Base-by-base conservation (phyloP, 2,797 vertebrate species). In the Pangasius macronema region DNA sequence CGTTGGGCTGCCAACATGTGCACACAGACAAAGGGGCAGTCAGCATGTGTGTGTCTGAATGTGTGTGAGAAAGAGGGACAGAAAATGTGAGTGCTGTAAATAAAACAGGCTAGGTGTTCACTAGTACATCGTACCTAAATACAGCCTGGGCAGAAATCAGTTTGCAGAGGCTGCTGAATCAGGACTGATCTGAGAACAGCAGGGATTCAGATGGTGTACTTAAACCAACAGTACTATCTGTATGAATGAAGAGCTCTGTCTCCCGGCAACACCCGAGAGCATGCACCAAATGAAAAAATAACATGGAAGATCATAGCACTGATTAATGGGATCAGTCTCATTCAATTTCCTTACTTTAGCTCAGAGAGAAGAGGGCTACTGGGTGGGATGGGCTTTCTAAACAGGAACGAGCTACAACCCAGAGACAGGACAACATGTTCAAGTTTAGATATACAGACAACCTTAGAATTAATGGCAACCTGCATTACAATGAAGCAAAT, bases 341-440 rank as follows among this genome's bases (percentile, higher is more conserved):
- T 83, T 92, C 65, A 91, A 89, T 85, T 93, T 94, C 91, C 91
- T 88, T 85, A 85, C 90, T 90, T 89, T 90, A 90, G 87, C 89
- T 89, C 76, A 70, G 27, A 77, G 75, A 77, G 73, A 73, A 79
- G 49, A n/a, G n/a, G 16, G 5, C 22, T 36, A 14, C 8, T 51
- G 5, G 3, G 61, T 57, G 27, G 36, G 49, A 68, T 33, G 82
- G 51, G 24, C 10, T 57, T 59, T 30, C 46, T 76, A 36, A 51
- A 46, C 46, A 76, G 86, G 57, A 73, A 22, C 77, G 51, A 51
- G 67, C 9, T 22, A 61, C 8, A 83, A 36, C 22, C 16, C 55
- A 73, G 67, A 85, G 51, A 81, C 36, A 70, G n/a, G 36, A 33
- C 36, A 61, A 75, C 22, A 42, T 59, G 55, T 18, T 81, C 33